Evolutionary conservation across 2,888 invertebrate genomes (phyloP).

Genomic region (Eupeodes luniger): DNA sequence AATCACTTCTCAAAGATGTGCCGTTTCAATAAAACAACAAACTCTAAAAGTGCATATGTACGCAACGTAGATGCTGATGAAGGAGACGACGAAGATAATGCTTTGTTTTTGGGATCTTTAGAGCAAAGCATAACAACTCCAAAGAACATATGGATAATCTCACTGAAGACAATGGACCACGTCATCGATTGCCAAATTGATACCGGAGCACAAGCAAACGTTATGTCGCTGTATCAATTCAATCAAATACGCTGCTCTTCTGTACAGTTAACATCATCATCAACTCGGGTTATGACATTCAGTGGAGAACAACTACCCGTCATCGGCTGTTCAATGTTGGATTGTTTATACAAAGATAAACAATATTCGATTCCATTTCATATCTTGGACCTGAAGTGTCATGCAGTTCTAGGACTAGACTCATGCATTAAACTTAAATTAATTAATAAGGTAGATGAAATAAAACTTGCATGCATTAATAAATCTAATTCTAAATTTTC

Average conservation of each 20-base stretch:
- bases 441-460: slow-evolving; percentile 9
- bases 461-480: neutral
- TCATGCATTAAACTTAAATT: slow-evolving; percentile 11
- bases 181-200: slow-evolving; percentile 28
- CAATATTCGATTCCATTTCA: neutral
- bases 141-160: slow-evolving; percentile 11
- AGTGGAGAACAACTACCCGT: slow-evolving; percentile 13
- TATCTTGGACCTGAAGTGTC: slow-evolving; percentile 3
- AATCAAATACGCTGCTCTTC: slow-evolving; percentile 17
- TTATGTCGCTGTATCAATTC: slow-evolving; percentile 18
- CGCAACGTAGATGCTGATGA: neutral
- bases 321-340: slow-evolving; percentile 12
- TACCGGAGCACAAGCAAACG: slow-evolving; percentile 32
- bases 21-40: no score
- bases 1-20: no score
- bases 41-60: no score
- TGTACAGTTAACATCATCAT: slow-evolving; percentile 27
- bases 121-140: slow-evolving; percentile 22
- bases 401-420: slow-evolving; percentile 8
- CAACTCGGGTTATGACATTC: slow-evolving; percentile 25
- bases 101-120: slow-evolving; percentile 28
- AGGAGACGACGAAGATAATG: neutral
- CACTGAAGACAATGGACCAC: slow-evolving; percentile 8
- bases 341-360: neutral
- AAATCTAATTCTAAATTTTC: neutral